Evolutionary conservation across 1,140 invertebrate species (phyloP), one percentile per base, ranked within the genome.

Genomic region (Dinoponera quadriceps): DNA sequence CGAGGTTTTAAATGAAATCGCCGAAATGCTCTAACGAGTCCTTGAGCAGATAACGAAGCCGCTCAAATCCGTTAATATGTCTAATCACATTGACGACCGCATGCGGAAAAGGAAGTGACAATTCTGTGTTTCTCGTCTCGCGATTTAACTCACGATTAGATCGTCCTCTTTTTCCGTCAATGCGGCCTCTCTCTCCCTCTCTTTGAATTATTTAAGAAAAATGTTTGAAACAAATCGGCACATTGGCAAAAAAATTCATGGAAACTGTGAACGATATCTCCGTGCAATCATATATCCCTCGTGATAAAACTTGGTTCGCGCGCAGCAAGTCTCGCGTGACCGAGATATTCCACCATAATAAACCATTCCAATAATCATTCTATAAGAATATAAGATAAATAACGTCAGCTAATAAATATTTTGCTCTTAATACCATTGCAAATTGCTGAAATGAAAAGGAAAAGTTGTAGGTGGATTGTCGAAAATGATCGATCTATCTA

Each of bases 401-500:
- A 20, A 27, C n/a, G 63, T 75, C 29, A 25, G 11, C 55, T 44
- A 44, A 62, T n/a, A 51, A 75, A 51, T 63, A 63, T 75, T 25
- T 20, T 49, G 38, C 3, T n/a, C n/a, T 33, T 75, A 29, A 75
- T 49, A 16, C 20, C 25, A 33, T 7, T 55, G 14, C 16, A 18
- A 20, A 33, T 18, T 9, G 22, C 38, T 38, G 4, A 44, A 14
- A 38, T 18, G 27, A 73, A 73, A 60, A 57, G n/a, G n/a, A n/a
- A n/a, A n/a, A n/a, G n/a, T 33, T 2, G 29, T 5, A 5, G 5
- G 4, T 18, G 7, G 22, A 11, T 20, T n/a, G 18, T 27, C n/a
- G 51, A 75, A 38, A 59, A 72, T 77, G 83, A n/a, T 85, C 82
- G 75, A 82, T 74, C n/a, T n/a, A n/a, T n/a, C n/a, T n/a, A n/a